Base-by-base conservation (phyloP, 2,888 invertebrate species). In the Parnassius smintheus region DNA sequence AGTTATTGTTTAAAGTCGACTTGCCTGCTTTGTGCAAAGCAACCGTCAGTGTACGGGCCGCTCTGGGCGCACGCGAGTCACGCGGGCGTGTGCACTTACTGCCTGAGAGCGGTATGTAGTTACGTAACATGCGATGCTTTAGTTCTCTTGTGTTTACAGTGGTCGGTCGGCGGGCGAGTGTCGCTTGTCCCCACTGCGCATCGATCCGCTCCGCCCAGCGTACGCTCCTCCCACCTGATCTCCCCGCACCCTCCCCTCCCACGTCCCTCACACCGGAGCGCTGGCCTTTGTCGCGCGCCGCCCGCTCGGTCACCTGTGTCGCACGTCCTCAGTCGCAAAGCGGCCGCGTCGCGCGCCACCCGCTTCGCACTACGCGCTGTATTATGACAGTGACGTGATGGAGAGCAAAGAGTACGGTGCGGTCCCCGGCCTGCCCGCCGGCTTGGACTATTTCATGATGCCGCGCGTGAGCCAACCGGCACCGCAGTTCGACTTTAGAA, bases 401-500 rank as follows among this genome's bases (percentile, higher is more conserved):
- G 92, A 91, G 71, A 82, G 86, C 82, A 90, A 90, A 82, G 90
- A 92, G 75, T 91, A 77, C 85, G 85, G 88, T 83, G 86, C 84
- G 80, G 85, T 88, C 70, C 87, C 91, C 84, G 87, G 88, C 81
- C 76, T 91, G 70, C 89, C 92, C 72, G 85, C 88, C 73, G 91
- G 91, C 64, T 73, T 92, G 79, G 91, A 92, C 85, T 92, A 92
- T 76, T 92, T 92, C 74, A 89, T 92, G 88, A 88, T 92, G 91
- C 92, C 85, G 77, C 93, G 94, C 25, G 95, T 96, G 59, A 92
- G 95, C 68, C 96, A 96, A 78, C 96, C 95, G 75, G 95, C 97
- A 94, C 97, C 97, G 74, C 97, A 97, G 56, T 97, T 97, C 83
- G 97, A 97, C 88, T 97, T 96, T 80, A 93, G 96, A 62, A 96